Percentiles rank a stretch among this genome's conserved stretches.
These are phyloP conservation scores for Cydia strobilella DNA, from an alignment of 1,140 invertebrate genomes.

Conservation along the genomic window DNA sequence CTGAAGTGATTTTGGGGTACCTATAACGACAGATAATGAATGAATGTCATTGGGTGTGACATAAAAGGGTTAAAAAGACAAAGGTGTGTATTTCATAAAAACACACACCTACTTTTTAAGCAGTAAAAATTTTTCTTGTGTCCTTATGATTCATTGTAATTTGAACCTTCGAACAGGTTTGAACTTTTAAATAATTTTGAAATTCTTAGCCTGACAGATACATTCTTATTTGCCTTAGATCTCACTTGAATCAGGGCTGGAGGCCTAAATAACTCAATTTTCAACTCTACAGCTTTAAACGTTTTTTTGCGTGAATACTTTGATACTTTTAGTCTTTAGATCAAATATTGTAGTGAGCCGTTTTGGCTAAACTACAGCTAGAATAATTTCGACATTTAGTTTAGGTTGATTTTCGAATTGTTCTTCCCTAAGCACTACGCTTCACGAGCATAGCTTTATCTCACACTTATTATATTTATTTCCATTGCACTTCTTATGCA, in stretches of 20 bases:
- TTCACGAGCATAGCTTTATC: neutral
- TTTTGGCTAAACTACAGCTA: neutral
- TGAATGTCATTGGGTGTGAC: no score
- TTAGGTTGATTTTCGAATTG: constrained; percentile 3
- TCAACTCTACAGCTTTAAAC: constrained; percentile 3
- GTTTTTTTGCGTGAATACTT: neutral
- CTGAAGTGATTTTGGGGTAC: no score
- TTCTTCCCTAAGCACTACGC: neutral
- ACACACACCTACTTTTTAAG: no score
- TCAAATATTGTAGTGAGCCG: constrained; percentile 3
- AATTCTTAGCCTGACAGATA: neutral
- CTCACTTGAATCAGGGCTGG: neutral
- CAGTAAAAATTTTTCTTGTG: no score
- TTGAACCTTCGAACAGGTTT: neutral
- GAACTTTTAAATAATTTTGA: neutral
- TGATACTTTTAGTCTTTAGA: neutral
- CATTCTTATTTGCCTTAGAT: no score
- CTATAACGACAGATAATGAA: no score
- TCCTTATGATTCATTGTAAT: neutral
- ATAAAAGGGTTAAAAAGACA: no score
- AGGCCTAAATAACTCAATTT: neutral
- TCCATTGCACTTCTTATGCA: no score
- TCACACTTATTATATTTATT: neutral
- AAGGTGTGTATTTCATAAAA: no score
- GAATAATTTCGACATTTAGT: neutral